Conservation (phyloP, 2,888 invertebrate species). For the Cheilosia grossa region DNA sequence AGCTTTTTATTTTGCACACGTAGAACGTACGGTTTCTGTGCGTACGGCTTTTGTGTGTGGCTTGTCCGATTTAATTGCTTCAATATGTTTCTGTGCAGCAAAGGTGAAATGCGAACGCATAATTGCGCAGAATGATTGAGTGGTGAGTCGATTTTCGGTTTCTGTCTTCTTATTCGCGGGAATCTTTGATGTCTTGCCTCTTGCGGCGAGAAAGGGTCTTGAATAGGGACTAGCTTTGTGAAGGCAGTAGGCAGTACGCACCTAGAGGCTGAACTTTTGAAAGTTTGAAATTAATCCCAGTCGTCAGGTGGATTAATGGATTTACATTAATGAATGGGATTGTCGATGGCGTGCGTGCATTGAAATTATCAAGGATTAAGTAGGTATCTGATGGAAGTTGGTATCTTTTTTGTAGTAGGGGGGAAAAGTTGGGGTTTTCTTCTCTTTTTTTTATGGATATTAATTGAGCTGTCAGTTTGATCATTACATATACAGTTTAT, state of each 20-base stretch:
- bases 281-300: conserved; percentile 34
- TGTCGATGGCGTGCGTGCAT: background rate
- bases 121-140: conserved; percentile 65
- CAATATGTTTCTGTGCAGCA: conserved; percentile 61
- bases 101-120: conserved; percentile 69
- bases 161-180: background rate
- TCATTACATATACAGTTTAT: conserved; percentile 18
- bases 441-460: conserved; percentile 5
- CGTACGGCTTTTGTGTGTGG: conserved; percentile 57
- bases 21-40: conserved; percentile 34
- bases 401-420: background rate
- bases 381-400: background rate
- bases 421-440: background rate
- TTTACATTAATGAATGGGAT: conserved; percentile 37
- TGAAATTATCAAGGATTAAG: conserved; percentile 43
- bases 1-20: conserved; percentile 41
- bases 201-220: conserved; percentile 5
- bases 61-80: conserved; percentile 70
- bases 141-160: conserved; percentile 18
- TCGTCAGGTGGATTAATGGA: conserved; percentile 50
- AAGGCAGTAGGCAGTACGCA: too few species aligned
- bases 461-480: conserved; percentile 44
- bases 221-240: conserved; percentile 8
- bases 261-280: conserved; percentile 26
- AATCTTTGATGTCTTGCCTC: conserved; percentile 2